phyloP scores from a whole-genome alignment of 2,888 invertebrate species.

The Xestobium rufovillosum region DNA sequence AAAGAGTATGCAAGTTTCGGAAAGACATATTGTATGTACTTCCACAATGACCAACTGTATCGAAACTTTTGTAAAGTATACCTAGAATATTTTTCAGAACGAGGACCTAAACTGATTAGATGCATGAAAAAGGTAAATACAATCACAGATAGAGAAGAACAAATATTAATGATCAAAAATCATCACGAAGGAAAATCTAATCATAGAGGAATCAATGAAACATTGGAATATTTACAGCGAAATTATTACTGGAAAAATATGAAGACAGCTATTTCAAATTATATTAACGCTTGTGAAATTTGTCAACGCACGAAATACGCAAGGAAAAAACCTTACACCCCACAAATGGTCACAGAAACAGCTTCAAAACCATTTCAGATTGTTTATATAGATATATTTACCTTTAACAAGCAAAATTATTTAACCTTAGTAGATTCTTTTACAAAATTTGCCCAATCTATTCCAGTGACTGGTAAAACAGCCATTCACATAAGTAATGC shows the following conservation, averaged over 20 bases:
- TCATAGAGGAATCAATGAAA: slow-evolving; percentile 7
- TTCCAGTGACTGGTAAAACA: slow-evolving; percentile 3
- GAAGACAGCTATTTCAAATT: background rate
- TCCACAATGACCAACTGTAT: background rate
- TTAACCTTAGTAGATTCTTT: background rate
- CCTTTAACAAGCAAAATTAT: background rate
- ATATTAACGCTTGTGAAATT: background rate
- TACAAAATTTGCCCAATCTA: slow-evolving; percentile 1
- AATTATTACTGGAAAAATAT: slow-evolving; percentile 2
- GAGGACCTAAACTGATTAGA: slow-evolving; percentile 8
- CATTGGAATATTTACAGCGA: background rate
- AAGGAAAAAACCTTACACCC: background rate
- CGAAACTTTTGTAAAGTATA: background rate
- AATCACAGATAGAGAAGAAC: slow-evolving; percentile 9
- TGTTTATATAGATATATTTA: background rate
- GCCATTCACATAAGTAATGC: slow-evolving; percentile 2
- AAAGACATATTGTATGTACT: slow-evolving; percentile 5
- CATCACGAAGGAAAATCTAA: slow-evolving; percentile 9
- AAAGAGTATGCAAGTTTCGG: slow-evolving; percentile 3
- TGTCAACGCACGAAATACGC: background rate
- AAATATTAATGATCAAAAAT: slow-evolving; percentile 6
- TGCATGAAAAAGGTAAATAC: slow-evolving; percentile 10
- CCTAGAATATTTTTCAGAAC: slow-evolving; percentile 1
- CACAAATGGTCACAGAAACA: background rate
- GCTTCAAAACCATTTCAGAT: background rate